phyloP scores from a whole-genome alignment of 2,888 invertebrate species.

The Euproctis similis region DNA sequence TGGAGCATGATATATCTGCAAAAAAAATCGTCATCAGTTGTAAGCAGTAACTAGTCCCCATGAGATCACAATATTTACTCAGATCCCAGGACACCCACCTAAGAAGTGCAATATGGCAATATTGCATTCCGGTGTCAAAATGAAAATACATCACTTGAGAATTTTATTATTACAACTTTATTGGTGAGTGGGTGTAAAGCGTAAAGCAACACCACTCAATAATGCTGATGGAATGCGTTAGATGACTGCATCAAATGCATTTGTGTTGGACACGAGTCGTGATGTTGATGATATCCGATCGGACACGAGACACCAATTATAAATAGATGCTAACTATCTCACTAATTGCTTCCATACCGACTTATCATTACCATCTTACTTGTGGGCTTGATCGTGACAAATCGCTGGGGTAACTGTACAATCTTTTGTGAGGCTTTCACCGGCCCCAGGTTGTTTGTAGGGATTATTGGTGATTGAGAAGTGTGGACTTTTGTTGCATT shows the following conservation, averaged over 20 bases:
- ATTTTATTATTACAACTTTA: too few species aligned
- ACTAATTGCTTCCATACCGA: slow-evolving; percentile 33
- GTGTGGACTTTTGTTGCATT: slow-evolving; percentile 3
- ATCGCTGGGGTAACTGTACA: slow-evolving; percentile 14
- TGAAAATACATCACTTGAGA: too few species aligned
- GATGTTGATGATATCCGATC: slow-evolving; percentile 15
- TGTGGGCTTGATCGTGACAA: slow-evolving; percentile 23
- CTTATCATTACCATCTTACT: slow-evolving; percentile 25
- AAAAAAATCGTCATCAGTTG: too few species aligned
- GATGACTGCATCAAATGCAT: slow-evolving; percentile 22
- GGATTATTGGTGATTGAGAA: slow-evolving; percentile 8
- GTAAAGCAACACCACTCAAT: too few species aligned
- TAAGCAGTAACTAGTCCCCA: background rate
- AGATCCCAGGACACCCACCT: too few species aligned
- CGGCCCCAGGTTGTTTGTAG: too few species aligned
- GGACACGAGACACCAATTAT: slow-evolving; percentile 31
- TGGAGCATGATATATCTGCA: too few species aligned
- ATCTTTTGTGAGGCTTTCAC: slow-evolving; percentile 8
- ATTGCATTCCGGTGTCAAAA: too few species aligned
- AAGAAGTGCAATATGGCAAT: too few species aligned
- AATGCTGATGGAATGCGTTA: slow-evolving; percentile 17
- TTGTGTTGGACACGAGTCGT: slow-evolving; percentile 15
- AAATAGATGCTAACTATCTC: slow-evolving; percentile 31
- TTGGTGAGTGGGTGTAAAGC: too few species aligned
- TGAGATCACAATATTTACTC: too few species aligned